Base-by-base conservation (phyloP, 2,888 invertebrate species). In the Tortrix viridana region DNA sequence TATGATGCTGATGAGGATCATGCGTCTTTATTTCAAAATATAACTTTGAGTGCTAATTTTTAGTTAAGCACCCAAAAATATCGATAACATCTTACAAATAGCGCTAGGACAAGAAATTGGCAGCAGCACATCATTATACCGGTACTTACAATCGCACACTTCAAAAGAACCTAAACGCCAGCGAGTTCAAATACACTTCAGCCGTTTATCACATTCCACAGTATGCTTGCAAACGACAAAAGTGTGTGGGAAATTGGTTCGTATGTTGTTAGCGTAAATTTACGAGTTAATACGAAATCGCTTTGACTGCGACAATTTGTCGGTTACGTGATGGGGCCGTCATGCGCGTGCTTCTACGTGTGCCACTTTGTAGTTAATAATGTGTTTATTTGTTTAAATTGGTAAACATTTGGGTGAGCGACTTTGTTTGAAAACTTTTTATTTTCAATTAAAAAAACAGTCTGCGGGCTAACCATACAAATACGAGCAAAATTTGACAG, bases 261-360 rank as follows among this genome's bases (percentile, higher is more conserved):
- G 74, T 75, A 71, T 75, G 76, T 78, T 81, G 81, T 80, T 82
- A 80, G 75, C 76, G 75, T 76, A 75, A 84, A 85, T 85, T 86
- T 85, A 86, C 80, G 84, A 80, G 81, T 84, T 82, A 84, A 86
- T 85, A 84, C 84, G 82, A 84, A 80, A 76, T 81, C 77, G 80
- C 77, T 78, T 84, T 82, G 75, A 77, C 74, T 75, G 75, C 74
- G 74, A 72, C 76, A 77, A 79, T 73, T 76, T 75, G 71, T 70
- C 66, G 67, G 66, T 73, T 73, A 75, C 71, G 72, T 74, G 73
- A 71, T 73, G 72, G 76, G 73, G 72, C 67, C 72, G 71, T 69
- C 69, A 71, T 46, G 62, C 56, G 58, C 20, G 52, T n/a, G 41
- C 41, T n/a, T 41, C 32, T 9, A 12, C 12, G 16, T 41, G n/a